These are phyloP conservation scores for Autographa pulchrina DNA, from an alignment of 2,888 invertebrate genomes.

Conservation along the genomic window DNA sequence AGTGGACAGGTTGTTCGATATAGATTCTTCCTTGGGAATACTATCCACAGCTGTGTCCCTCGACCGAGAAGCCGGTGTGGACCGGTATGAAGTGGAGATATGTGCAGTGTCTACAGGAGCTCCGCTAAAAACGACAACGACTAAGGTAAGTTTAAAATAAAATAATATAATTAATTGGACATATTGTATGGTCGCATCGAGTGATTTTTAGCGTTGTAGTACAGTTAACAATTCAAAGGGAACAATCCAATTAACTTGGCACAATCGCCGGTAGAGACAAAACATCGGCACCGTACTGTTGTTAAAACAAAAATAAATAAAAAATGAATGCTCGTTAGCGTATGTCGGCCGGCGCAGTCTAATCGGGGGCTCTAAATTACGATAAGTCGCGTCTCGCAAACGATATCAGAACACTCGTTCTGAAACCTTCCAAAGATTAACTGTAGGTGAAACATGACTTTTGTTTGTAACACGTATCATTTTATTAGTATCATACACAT, in stretches of 20 bases:
- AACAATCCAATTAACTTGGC: slow-evolving; percentile 84
- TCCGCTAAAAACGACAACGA: slow-evolving; percentile 93
- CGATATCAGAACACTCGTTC: slow-evolving; percentile 86
- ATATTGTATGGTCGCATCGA: slow-evolving; percentile 62
- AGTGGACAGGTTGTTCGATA: slow-evolving; percentile 96
- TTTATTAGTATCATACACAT: slow-evolving; percentile 62
- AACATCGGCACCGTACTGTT: slow-evolving; percentile 83
- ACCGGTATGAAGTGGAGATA: slow-evolving; percentile 95
- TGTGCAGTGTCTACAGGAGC: slow-evolving; percentile 94
- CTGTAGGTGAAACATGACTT: slow-evolving; percentile 76
- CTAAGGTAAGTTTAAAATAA: slow-evolving; percentile 92
- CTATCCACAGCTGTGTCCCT: slow-evolving; percentile 95
- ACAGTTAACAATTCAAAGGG: slow-evolving; percentile 69
- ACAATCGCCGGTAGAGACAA: slow-evolving; percentile 83
- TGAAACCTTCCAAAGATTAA: slow-evolving; percentile 82
- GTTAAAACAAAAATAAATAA: slow-evolving; percentile 83
- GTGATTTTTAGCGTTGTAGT: slow-evolving; percentile 64
- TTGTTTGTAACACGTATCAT: slow-evolving; percentile 74
- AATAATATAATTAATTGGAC: slow-evolving; percentile 60
- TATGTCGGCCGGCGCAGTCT: slow-evolving; percentile 83
- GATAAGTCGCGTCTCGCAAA: slow-evolving; percentile 84
- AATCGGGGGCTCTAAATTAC: slow-evolving; percentile 88
- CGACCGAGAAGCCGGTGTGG: slow-evolving; percentile 95
- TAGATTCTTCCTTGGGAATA: slow-evolving; percentile 96
- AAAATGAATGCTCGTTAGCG: slow-evolving; percentile 87